Evolutionary conservation across 2,797 vertebrate species (phyloP).

Genomic region (Petrocephalus schoutedeni): DNA sequence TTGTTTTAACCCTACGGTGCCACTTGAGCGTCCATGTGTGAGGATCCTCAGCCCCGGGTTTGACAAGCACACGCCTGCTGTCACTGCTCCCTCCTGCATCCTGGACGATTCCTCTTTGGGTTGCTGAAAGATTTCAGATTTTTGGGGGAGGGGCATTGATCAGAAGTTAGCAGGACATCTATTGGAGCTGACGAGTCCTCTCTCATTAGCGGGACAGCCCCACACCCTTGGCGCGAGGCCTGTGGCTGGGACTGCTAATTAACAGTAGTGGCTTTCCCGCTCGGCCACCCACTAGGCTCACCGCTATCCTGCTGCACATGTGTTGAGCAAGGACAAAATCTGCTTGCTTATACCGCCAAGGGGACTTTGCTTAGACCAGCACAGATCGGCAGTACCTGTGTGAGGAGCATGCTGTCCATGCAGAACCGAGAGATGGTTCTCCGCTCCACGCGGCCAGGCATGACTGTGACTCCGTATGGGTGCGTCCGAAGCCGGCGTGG

Average conservation of each 20-base stretch:
- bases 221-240: background rate
- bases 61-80: background rate
- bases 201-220: background rate
- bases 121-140: background rate
- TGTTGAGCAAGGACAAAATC: conserved; percentile 8
- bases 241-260: background rate
- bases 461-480: background rate
- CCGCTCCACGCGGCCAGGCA: background rate
- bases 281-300: background rate
- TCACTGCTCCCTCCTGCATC: background rate
- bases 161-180: background rate
- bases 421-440: background rate
- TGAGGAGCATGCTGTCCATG: background rate
- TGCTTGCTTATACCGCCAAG: background rate
- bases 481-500: background rate
- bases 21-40: background rate
- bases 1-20: background rate
- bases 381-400: background rate
- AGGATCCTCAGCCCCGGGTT: background rate
- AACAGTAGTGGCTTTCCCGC: background rate
- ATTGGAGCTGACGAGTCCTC: background rate
- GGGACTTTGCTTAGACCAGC: background rate
- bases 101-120: background rate
- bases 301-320: background rate
- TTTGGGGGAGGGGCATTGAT: background rate